phyloP scores from a whole-genome alignment of 2,888 invertebrate genomes.

The Rhingia rostrata region DNA sequence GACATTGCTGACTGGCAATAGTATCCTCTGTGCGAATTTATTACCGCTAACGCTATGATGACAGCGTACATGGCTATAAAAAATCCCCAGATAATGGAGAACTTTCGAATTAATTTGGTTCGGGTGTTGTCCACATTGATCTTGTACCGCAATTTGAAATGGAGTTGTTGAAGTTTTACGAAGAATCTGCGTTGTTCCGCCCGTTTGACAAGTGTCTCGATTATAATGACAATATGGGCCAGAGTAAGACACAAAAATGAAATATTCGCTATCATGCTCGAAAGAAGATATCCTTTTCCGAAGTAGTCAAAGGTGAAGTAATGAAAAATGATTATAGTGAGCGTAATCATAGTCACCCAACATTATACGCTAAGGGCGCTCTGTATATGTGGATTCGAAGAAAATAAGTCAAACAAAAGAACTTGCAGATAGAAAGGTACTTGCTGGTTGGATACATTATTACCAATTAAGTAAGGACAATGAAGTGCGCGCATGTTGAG shows the following conservation, averaged over 20 bases:
- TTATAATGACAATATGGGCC: conserved; percentile 6
- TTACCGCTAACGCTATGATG: neutral
- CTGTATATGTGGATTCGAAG: conserved; percentile 24
- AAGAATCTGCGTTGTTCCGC: conserved; percentile 26
- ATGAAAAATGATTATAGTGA: neutral
- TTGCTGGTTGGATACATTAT: conserved; percentile 50
- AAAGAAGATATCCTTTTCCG: conserved; percentile 34
- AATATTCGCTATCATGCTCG: conserved; percentile 12
- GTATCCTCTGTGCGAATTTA: conserved; percentile 12
- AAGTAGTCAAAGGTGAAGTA: conserved; percentile 20
- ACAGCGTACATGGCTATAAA: neutral
- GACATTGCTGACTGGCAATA: conserved; percentile 29
- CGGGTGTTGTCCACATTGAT: neutral
- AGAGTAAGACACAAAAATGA: conserved; percentile 17
- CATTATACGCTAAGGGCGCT: conserved; percentile 20
- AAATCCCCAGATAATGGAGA: conserved; percentile 3
- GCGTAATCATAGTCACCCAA: neutral
- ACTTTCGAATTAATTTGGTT: conserved; percentile 26
- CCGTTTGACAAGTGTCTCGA: conserved; percentile 34
- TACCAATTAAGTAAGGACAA: neutral
- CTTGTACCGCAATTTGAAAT: conserved; percentile 6
- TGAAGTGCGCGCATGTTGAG: too few relatives aligned
- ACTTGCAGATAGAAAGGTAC: conserved; percentile 30
- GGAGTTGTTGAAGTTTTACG: conserved; percentile 35
- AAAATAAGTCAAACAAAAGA: conserved; percentile 50